Conservation (phyloP, 30 jellyfish, hydroid and myxozoan genomes). For the Aurelia sp. region DNA sequence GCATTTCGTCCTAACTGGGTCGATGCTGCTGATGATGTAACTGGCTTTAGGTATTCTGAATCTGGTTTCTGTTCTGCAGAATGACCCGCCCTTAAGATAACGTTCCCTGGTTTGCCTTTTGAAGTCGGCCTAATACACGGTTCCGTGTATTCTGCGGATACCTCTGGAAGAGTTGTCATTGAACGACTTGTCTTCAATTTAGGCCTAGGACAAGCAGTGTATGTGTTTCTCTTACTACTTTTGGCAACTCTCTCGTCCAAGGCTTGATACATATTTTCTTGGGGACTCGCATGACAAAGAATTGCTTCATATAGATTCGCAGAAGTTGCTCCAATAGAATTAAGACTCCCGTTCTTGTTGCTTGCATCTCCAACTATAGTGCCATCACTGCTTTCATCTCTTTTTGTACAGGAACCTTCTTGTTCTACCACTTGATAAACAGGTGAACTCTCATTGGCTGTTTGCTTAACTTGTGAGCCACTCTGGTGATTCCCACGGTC, state of each 20-base stretch:
- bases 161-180: background rate
- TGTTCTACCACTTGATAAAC: background rate
- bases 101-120: background rate
- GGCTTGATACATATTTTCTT: background rate
- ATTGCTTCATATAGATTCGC: too few relatives aligned
- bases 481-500: background rate
- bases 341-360: too few relatives aligned
- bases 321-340: too few relatives aligned
- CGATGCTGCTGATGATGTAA: too few relatives aligned
- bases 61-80: too few relatives aligned
- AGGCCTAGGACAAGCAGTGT: background rate
- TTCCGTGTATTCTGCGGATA: background rate
- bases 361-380: too few relatives aligned
- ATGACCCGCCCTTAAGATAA: too few relatives aligned
- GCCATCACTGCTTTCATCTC: too few relatives aligned
- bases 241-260: background rate
- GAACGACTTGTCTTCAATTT: background rate
- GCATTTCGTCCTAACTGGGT: too few relatives aligned
- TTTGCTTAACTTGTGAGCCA: background rate
- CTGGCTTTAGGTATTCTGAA: too few relatives aligned
- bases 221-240: background rate
- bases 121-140: background rate
- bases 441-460: background rate
- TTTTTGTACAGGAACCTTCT: background rate
- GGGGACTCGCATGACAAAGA: background rate